These are phyloP conservation scores for Danio choprae DNA, from an alignment of 2,797 vertebrate genomes.

Conservation along the genomic window DNA sequence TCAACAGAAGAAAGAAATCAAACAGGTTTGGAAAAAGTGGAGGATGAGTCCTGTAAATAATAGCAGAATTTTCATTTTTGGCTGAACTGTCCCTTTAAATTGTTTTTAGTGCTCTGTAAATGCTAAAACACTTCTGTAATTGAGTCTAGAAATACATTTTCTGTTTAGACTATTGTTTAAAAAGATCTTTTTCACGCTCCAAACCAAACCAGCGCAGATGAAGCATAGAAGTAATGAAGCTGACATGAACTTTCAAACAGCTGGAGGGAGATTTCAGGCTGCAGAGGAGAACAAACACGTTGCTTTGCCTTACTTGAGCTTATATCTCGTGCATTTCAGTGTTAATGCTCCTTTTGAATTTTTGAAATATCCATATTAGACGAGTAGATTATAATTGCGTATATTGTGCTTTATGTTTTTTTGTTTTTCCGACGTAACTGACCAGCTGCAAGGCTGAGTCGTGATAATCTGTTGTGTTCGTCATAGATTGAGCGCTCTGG, in stretches of 20 bases:
- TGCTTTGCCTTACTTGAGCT: not conserved
- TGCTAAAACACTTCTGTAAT: constrained; percentile 50
- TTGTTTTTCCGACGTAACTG: constrained; percentile 14
- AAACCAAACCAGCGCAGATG: constrained; percentile 30
- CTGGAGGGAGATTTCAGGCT: constrained; percentile 8
- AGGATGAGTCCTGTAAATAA: too few relatives aligned
- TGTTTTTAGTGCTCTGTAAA: not conserved
- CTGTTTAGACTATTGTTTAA: constrained; percentile 39
- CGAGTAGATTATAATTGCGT: not conserved
- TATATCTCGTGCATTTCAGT: not conserved
- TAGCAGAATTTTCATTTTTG: too few relatives aligned
- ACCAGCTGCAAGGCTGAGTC: constrained; percentile 2
- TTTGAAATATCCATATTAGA: not conserved
- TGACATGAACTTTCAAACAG: constrained; percentile 16
- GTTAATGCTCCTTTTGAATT: not conserved
- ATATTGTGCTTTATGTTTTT: not conserved
- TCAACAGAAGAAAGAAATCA: too few relatives aligned
- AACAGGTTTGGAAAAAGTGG: too few relatives aligned
- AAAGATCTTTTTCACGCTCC: not conserved
- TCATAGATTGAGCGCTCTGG: constrained; percentile 19
- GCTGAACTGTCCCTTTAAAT: not conserved
- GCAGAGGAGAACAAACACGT: constrained; percentile 21
- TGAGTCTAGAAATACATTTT: constrained; percentile 61
- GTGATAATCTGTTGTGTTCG: constrained; percentile 28
- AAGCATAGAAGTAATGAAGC: constrained; percentile 14